phyloP scores from a whole-genome alignment of 2,113 vertebrate genomes.

The Menura novaehollandiae region DNA sequence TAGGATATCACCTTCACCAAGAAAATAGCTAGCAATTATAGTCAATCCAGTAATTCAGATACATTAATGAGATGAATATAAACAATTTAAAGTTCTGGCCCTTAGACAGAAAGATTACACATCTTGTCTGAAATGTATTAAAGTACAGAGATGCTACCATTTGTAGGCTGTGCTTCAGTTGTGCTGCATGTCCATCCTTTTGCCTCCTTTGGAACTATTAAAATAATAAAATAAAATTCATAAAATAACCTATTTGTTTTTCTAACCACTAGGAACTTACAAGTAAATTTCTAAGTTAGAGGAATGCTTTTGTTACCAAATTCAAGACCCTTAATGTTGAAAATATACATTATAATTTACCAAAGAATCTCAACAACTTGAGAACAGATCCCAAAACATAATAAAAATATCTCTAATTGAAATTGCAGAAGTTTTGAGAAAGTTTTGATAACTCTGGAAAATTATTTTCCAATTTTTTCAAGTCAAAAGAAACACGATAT shows the following conservation, averaged over 20 bases:
- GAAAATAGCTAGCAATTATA: not conserved
- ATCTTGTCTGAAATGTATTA: not conserved
- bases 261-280: not conserved
- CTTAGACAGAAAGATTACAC: not conserved
- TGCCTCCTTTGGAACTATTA: not conserved
- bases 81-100: not conserved
- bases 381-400: not conserved
- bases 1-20: not conserved
- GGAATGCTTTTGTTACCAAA: not conserved
- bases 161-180: not conserved
- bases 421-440: not conserved
- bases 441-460: not conserved
- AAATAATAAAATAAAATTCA: not conserved
- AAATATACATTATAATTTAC: not conserved
- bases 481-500: not conserved
- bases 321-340: not conserved
- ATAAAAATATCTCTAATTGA: not conserved
- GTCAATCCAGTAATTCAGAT: not conserved
- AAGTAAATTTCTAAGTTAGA: slow-evolving; percentile 8
- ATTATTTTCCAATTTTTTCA: not conserved
- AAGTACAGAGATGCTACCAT: not conserved
- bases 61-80: not conserved
- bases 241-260: not conserved
- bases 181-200: not conserved
- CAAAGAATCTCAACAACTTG: not conserved